These are phyloP conservation scores for Epistrophella euchroma DNA, from an alignment of 2,888 invertebrate species.

Conservation along the genomic window DNA sequence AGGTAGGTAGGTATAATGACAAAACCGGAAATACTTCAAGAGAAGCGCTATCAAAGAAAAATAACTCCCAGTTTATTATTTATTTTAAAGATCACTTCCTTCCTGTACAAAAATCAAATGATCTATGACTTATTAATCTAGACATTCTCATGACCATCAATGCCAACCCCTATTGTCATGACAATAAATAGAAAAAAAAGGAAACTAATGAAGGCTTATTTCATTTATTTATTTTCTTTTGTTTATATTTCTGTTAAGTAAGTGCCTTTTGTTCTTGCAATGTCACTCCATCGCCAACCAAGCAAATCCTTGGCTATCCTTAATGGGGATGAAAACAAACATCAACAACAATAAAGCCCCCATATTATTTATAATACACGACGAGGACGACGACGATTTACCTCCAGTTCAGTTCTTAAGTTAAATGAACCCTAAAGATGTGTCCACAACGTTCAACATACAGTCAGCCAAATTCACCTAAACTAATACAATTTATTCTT, in stretches of 20 bases:
- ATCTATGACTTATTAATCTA: slow-evolving; percentile 27
- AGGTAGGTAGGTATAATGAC: too few species aligned
- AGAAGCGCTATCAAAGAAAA: neutral
- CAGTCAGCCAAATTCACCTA: slow-evolving; percentile 54
- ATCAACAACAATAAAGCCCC: slow-evolving; percentile 45
- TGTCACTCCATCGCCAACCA: slow-evolving; percentile 11
- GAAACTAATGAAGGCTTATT: slow-evolving; percentile 54
- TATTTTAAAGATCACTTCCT: neutral
- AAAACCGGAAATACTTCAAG: neutral
- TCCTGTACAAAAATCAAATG: slow-evolving; percentile 26
- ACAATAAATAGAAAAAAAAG: slow-evolving; percentile 7
- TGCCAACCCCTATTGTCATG: neutral
- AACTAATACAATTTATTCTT: slow-evolving; percentile 69
- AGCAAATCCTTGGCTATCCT: slow-evolving; percentile 45
- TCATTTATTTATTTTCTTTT: slow-evolving; percentile 55
- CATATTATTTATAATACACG: slow-evolving; percentile 1
- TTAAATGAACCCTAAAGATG: slow-evolving; percentile 71
- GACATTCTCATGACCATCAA: neutral
- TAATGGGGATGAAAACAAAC: slow-evolving; percentile 69
- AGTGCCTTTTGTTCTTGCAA: slow-evolving; percentile 38
- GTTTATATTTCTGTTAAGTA: slow-evolving; percentile 54
- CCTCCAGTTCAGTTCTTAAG: slow-evolving; percentile 51
- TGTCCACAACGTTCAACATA: slow-evolving; percentile 44
- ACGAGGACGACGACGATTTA: neutral
- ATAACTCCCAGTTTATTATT: neutral